Percentiles rank a stretch among this genome's conserved stretches.
Conservation (phyloP, 2,113 vertebrate genomes). For the Catharus minimus region DNA sequence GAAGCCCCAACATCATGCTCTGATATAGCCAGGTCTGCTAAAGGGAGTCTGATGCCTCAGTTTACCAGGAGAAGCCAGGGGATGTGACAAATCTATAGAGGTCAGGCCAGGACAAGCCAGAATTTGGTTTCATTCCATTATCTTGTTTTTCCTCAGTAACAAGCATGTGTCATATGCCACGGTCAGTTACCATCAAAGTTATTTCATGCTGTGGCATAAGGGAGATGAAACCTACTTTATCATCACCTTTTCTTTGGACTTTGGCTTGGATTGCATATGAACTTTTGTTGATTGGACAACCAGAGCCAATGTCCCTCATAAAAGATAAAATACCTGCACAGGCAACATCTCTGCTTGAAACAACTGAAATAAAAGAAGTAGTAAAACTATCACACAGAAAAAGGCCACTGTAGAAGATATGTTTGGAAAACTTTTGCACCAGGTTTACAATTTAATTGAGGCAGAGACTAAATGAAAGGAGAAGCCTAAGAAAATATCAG, state of each 20-base stretch:
- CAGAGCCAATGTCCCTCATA: neutral
- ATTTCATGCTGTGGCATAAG: neutral
- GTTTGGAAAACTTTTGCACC: constrained; percentile 16
- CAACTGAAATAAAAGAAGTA: neutral
- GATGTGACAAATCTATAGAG: neutral
- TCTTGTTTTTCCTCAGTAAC: neutral
- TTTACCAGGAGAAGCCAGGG: neutral
- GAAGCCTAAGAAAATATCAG: neutral
- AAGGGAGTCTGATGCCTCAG: neutral
- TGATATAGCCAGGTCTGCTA: neutral
- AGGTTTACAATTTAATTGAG: constrained; percentile 17
- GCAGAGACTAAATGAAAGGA: neutral
- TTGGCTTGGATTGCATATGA: neutral
- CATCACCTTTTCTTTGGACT: neutral
- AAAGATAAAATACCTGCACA: neutral
- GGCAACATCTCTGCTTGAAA: neutral
- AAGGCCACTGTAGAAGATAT: neutral
- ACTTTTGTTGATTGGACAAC: neutral
- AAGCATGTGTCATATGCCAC: neutral
- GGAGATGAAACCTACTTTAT: neutral
- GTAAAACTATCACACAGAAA: neutral
- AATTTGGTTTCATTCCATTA: neutral
- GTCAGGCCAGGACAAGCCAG: neutral
- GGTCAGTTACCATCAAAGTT: neutral
- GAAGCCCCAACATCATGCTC: neutral